phyloP scores from a whole-genome alignment of 2,113 vertebrate genomes.

The Australoheros scitulus region DNA sequence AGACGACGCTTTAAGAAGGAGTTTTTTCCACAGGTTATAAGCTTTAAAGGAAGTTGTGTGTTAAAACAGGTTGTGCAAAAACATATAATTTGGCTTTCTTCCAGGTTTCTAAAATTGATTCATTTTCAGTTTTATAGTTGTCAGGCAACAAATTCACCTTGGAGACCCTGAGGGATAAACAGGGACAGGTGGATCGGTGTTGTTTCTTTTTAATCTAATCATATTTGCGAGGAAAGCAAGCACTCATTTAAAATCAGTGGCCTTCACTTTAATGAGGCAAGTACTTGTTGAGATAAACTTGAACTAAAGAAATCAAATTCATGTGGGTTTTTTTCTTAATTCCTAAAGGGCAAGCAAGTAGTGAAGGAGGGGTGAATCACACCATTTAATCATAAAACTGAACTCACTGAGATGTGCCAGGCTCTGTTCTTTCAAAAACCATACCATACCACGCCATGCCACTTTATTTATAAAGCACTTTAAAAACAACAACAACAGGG shows the following conservation, averaged over 20 bases:
- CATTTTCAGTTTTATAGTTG: background rate
- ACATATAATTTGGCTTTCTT: no score
- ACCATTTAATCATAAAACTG: background rate
- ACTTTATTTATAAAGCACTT: no score
- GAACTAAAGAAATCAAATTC: background rate
- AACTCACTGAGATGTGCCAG: background rate
- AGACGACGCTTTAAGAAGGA: background rate
- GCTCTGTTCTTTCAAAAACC: background rate
- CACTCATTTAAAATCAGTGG: background rate
- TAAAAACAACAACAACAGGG: no score
- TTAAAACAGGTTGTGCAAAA: no score
- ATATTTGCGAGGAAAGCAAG: background rate
- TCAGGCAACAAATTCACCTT: background rate
- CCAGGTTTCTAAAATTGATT: background rate
- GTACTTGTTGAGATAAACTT: background rate
- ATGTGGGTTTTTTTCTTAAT: background rate
- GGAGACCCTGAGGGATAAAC: background rate
- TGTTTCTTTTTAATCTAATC: background rate
- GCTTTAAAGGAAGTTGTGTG: no score
- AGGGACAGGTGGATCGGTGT: background rate
- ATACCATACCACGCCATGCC: no score
- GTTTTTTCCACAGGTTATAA: no score
- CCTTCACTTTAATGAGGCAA: background rate
- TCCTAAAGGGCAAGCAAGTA: background rate
- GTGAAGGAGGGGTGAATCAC: background rate